Conservation (phyloP, 2,888 invertebrate species). For the Agriopis leucophaearia region DNA sequence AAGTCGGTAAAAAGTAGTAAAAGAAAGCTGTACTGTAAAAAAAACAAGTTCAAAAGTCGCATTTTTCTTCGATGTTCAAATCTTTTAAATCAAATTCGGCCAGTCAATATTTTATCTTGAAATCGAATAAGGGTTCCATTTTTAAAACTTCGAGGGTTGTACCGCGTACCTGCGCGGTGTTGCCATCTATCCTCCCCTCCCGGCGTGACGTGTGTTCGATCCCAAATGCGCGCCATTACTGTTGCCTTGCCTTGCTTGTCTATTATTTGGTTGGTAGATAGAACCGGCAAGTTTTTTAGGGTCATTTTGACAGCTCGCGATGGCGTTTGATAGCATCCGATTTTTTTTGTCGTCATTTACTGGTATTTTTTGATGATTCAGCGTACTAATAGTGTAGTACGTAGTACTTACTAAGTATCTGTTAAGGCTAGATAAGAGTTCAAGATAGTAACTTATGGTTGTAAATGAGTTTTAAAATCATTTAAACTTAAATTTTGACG, state of each 20-base stretch:
- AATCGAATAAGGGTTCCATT: conserved; percentile 54
- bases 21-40: not conserved
- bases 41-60: not conserved
- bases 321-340: no score
- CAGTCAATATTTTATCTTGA: conserved; percentile 35
- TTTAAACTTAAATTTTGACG: no score
- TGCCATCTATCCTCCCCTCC: conserved; percentile 69
- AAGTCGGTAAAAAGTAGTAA: no score
- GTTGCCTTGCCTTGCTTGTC: conserved; percentile 53
- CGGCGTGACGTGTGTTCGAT: conserved; percentile 61
- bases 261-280: conserved; percentile 48
- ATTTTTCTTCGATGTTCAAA: conserved; percentile 2
- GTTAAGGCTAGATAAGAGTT: no score
- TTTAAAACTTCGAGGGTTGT: conserved; percentile 61
- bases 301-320: no score
- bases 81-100: conserved; percentile 18
- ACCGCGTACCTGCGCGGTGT: conserved; percentile 73
- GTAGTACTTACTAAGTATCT: no score
- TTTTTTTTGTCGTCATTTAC: no score
- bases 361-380: no score
- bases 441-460: no score
- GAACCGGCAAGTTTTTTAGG: conserved; percentile 10
- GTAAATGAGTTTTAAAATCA: no score
- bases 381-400: no score
- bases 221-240: conserved; percentile 65